phyloP scores from a whole-genome alignment of 1,140 invertebrate genomes.

The Paramacrobiotus metropolitanus region DNA sequence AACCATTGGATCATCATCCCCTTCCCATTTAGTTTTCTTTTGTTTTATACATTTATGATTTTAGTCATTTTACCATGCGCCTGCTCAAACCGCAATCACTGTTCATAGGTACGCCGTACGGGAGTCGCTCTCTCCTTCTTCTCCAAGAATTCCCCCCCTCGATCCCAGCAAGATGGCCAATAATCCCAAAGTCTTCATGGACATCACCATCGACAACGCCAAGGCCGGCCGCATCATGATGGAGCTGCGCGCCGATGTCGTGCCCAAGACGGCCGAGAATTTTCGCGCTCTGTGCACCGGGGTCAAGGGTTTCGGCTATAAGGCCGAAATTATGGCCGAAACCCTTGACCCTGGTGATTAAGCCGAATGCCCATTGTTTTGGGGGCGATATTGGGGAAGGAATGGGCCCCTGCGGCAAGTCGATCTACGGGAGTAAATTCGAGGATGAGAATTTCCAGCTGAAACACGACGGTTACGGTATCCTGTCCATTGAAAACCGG shows the following conservation, averaged over 20 bases:
- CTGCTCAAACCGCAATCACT: too few relatives aligned
- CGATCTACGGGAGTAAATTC: constrained; percentile 87
- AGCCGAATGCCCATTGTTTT: constrained; percentile 96
- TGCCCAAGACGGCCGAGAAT: constrained; percentile 80
- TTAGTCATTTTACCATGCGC: too few relatives aligned
- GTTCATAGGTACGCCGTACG: too few relatives aligned
- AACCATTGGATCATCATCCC: too few relatives aligned
- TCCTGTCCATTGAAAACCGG: constrained; percentile 83
- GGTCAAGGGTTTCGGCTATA: constrained; percentile 79
- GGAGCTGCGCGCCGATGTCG: constrained; percentile 63
- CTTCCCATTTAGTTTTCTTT: too few relatives aligned
- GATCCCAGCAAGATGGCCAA: too few relatives aligned
- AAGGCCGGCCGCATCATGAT: constrained; percentile 63
- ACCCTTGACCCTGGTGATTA: constrained; percentile 72
- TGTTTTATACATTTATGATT: too few relatives aligned
- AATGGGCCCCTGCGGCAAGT: constrained; percentile 89
- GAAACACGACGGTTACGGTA: constrained; percentile 60
- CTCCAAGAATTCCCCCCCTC: too few relatives aligned
- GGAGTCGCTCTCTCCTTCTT: too few relatives aligned
- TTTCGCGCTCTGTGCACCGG: constrained; percentile 78
- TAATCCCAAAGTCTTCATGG: constrained; percentile 69
- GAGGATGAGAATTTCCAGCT: constrained; percentile 83
- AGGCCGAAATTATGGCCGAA: constrained; percentile 26
- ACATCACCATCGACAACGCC: constrained; percentile 53
- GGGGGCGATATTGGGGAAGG: constrained; percentile 24